These are phyloP conservation scores for Cnemophilus loriae DNA, from an alignment of 2,113 vertebrate genomes.

Conservation along the genomic window DNA sequence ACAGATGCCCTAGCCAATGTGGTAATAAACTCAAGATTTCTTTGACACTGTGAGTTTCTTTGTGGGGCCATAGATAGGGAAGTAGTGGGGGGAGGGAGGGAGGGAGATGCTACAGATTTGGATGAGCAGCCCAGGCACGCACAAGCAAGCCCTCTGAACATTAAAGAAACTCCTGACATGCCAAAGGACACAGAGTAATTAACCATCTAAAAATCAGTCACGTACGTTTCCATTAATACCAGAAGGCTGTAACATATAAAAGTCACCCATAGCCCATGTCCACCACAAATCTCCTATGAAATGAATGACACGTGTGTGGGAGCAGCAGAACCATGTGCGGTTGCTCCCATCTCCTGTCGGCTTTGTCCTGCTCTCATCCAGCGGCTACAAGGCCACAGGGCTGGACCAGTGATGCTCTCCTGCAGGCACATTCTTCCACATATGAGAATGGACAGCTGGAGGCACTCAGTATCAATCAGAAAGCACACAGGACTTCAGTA, in stretches of 20 bases:
- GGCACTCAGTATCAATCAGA: neutral
- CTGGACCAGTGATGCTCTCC: neutral
- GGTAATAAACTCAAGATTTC: neutral
- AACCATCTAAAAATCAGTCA: neutral
- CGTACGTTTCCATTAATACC: neutral
- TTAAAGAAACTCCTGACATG: neutral
- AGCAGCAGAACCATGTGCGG: neutral
- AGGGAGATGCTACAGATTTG: neutral
- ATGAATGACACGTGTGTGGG: neutral
- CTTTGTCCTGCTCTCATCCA: neutral
- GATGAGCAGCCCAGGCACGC: rapidly evolving
- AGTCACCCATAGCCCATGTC: neutral
- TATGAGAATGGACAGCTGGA: rapidly evolving
- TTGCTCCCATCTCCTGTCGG: neutral
- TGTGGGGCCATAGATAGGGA: neutral
- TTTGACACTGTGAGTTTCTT: rapidly evolving
- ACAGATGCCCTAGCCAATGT: neutral
- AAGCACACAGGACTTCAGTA: neutral
- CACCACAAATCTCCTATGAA: neutral
- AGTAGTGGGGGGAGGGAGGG: neutral
- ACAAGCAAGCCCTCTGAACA: neutral
- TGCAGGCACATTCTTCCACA: rapidly evolving
- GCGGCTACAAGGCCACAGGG: rapidly evolving
- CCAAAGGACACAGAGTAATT: neutral
- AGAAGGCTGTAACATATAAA: neutral